Percentiles rank a stretch among this genome's conserved stretches.
Conservation (phyloP, 2,797 vertebrate genomes). For the Orestias chungarensis region DNA sequence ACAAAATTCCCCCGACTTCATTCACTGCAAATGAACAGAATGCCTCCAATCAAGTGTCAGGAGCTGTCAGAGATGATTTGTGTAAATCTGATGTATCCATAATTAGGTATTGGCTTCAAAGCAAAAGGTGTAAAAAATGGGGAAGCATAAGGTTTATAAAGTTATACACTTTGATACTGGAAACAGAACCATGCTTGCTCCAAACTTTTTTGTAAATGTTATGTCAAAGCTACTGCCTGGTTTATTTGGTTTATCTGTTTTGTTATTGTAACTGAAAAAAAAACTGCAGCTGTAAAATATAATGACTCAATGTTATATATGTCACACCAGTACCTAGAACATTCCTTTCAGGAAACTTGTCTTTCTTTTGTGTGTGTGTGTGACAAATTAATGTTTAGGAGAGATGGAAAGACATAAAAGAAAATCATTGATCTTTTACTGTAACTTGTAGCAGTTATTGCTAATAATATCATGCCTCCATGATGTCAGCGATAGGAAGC, state of each 20-base stretch:
- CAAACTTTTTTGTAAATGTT: not conserved
- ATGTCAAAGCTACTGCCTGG: not conserved
- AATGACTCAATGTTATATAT: not conserved
- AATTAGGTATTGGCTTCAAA: not conserved
- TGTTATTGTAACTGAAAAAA: not conserved
- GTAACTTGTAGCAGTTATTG: conserved; percentile 40
- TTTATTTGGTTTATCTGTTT: not conserved
- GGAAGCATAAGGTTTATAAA: not conserved
- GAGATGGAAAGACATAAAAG: conserved; percentile 37
- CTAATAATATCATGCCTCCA: conserved; percentile 59
- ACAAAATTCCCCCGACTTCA: not conserved
- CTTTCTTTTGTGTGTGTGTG: not conserved
- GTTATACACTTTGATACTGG: not conserved
- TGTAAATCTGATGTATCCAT: not conserved
- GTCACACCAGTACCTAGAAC: not conserved
- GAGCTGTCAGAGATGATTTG: not conserved
- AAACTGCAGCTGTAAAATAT: conserved; percentile 1
- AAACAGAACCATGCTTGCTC: not conserved
- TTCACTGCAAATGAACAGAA: too few species aligned
- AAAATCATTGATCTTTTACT: conserved; percentile 51
- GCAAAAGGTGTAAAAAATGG: not conserved
- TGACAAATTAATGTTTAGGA: conserved; percentile 5
- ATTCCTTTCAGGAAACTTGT: not conserved
- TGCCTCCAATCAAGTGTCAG: not conserved
- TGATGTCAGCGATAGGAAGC: conserved; percentile 71